Evolutionary conservation across 35 echinoderm and acorn worm species (phyloP).

Genomic region (Diadema setosum): DNA sequence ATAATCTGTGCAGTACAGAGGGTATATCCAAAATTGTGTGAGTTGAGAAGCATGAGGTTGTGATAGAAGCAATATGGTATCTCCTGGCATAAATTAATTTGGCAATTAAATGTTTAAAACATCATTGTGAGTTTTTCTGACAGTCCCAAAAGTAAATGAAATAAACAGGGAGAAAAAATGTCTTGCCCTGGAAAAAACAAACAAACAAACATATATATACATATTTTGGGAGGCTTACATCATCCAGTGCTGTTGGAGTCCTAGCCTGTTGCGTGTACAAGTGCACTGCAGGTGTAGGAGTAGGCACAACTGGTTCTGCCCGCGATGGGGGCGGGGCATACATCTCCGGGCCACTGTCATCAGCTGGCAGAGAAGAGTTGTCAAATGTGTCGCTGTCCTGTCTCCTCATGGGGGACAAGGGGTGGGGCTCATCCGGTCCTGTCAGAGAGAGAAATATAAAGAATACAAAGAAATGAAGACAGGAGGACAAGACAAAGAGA

Average conservation of each 20-base stretch:
- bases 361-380: not conserved
- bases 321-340: not conserved
- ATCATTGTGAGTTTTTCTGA: not conserved
- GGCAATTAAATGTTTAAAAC: not conserved
- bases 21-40: too few species aligned
- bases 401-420: slow-evolving; percentile 29
- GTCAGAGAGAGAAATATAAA: not conserved
- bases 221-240: not conserved
- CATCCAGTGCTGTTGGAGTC: not conserved
- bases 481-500: too few species aligned
- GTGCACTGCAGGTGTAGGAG: not conserved
- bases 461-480: too few species aligned
- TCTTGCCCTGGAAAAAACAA: too few species aligned
- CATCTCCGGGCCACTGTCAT: not conserved
- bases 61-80: too few species aligned
- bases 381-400: slow-evolving; percentile 40
- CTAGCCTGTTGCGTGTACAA: not conserved
- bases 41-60: too few species aligned
- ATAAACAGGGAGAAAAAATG: not conserved
- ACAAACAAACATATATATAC: not conserved
- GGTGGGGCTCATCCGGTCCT: slow-evolving; percentile 70
- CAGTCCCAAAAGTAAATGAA: not conserved
- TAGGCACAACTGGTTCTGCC: not conserved
- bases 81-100: too few species aligned
- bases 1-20: too few species aligned